Evolutionary conservation across 2,113 vertebrate genomes (phyloP), one percentile per base, ranked within the genome.

Genomic region (Embiotoca jacksoni): DNA sequence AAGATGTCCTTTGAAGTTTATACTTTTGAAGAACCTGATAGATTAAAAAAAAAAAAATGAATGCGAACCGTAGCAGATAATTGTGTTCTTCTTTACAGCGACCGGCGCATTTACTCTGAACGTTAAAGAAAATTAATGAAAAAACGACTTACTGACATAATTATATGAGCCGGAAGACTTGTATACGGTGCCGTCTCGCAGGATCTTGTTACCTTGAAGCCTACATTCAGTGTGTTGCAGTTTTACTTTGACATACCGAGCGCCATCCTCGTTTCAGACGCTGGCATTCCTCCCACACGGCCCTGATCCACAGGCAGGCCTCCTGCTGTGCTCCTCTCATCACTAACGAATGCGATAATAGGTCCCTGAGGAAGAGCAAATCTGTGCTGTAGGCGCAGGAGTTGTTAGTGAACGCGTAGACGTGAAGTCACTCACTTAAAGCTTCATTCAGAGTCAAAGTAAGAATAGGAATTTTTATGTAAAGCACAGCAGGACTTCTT

Each of bases 121-220:
- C 59, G 54, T 54, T 13, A 33, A 59, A 56, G 49, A 53, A 65
- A 31, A 79, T 79, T 30, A 52, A 31, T 64, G 36, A 10, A 63
- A 54, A 30, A 16, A 36, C 4, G 9, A 2, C 9, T 1, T 7
- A 52, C 4, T 0, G 10, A 5, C 47, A 23, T 47, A 23, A 64
- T 54, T 16, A 1, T 7, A 62, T 49, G 8, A 16, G 47, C 49
- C 55, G 31, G 56, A 39, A 50, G 60, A 41, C n/a, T 7, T 10
- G 9, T 39, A n/a, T 8, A 9, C 13, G 23, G 6, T 41, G 31
- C 44, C 4, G 9, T 2, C 7, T 9, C 33, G 10, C 2, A 33
- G 54, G 56, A 67, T 47, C 31, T 36, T 15, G 4, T 39, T 13
- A 54, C 46, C 31, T 0, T 33, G 30, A 58, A 6, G 9, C 33